These are phyloP conservation scores for Oceanodroma tethys DNA, from an alignment of 2,113 vertebrate genomes.

Conservation along the genomic window DNA sequence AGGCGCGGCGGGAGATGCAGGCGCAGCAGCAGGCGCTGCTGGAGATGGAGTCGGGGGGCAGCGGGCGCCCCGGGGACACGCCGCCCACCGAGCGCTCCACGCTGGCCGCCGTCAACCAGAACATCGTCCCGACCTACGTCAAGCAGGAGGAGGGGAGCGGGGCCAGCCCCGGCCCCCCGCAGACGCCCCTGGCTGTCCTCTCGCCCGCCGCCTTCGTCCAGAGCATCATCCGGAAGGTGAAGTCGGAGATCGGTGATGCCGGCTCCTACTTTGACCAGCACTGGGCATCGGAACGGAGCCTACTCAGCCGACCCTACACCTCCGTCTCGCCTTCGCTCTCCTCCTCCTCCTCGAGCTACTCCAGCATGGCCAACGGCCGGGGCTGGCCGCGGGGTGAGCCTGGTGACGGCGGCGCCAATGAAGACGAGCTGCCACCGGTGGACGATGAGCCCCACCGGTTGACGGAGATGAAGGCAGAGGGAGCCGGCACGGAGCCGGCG, in stretches of 20 bases:
- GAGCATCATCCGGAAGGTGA: slow-evolving; percentile 97
- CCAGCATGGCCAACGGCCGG: slow-evolving; percentile 77
- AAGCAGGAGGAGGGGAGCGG: slow-evolving; percentile 87
- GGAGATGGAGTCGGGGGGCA: slow-evolving; percentile 84
- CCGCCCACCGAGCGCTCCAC: slow-evolving; percentile 75
- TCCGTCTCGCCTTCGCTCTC: slow-evolving; percentile 91
- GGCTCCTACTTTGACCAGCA: slow-evolving; percentile 95
- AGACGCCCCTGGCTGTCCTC: slow-evolving; percentile 83
- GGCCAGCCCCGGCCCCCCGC: slow-evolving; percentile 69
- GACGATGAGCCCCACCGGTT: slow-evolving; percentile 82
- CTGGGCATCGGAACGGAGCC: slow-evolving; percentile 88
- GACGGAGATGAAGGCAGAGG: slow-evolving; percentile 85
- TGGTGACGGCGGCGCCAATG: slow-evolving; percentile 68
- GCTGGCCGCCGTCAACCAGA: slow-evolving; percentile 73
- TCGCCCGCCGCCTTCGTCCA: slow-evolving; percentile 94
- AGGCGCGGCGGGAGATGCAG: slow-evolving; percentile 95
- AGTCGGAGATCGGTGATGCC: slow-evolving; percentile 91
- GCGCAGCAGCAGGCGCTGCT: slow-evolving; percentile 92
- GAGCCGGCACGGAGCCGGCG: slow-evolving; percentile 57
- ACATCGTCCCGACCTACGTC: slow-evolving; percentile 74
- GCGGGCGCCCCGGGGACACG: slow-evolving; percentile 29
- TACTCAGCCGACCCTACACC: slow-evolving; percentile 77
- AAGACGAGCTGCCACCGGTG: slow-evolving; percentile 75
- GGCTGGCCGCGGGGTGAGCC: slow-evolving; percentile 82
- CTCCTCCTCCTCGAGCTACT: slow-evolving; percentile 87